Evolutionary conservation across 1,140 invertebrate genomes (phyloP).

Genomic region (Phthorimaea operculella): DNA sequence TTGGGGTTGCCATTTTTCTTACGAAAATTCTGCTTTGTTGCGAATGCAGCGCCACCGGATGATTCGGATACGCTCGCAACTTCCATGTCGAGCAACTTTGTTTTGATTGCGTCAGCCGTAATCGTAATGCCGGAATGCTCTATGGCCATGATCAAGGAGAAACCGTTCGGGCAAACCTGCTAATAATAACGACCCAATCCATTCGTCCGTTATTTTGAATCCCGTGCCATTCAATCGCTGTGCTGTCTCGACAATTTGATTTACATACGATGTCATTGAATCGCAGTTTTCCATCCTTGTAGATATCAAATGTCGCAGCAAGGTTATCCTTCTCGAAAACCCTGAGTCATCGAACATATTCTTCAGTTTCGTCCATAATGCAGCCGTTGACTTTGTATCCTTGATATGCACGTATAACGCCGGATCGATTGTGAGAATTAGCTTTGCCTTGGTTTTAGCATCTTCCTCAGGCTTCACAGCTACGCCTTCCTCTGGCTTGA

Average conservation of each 20-base stretch:
- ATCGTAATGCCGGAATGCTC: slow-evolving; percentile 35
- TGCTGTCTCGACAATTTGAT: slow-evolving; percentile 22
- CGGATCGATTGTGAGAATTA: slow-evolving; percentile 23
- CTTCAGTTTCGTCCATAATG: slow-evolving; percentile 25
- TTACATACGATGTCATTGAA: slow-evolving; percentile 27
- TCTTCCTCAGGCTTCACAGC: slow-evolving; percentile 2
- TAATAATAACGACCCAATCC: slow-evolving; percentile 37
- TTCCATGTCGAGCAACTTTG: slow-evolving; percentile 35
- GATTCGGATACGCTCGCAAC: slow-evolving; percentile 6
- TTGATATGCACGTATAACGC: slow-evolving; percentile 25
- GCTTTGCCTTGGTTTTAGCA: slow-evolving; percentile 16
- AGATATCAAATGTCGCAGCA: slow-evolving; percentile 23
- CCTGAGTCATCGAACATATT: slow-evolving; percentile 29
- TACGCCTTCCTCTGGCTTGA: no score
- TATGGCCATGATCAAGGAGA: slow-evolving; percentile 48
- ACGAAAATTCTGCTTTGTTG: slow-evolving; percentile 9
- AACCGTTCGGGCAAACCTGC: slow-evolving; percentile 42
- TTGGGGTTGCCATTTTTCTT: slow-evolving; percentile 8
- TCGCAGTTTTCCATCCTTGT: slow-evolving; percentile 22
- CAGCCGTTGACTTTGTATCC: slow-evolving; percentile 21
- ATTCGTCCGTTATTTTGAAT: slow-evolving; percentile 27
- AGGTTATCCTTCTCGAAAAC: slow-evolving; percentile 23
- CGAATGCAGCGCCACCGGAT: slow-evolving; percentile 15
- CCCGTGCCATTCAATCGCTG: slow-evolving; percentile 25
- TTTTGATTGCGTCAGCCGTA: slow-evolving; percentile 36